A percentile compares a stretch with the other conserved stretches of the same genome.
Evolutionary conservation across 2,797 vertebrate species (phyloP).

Genomic region (Eleutherodactylus coqui): DNA sequence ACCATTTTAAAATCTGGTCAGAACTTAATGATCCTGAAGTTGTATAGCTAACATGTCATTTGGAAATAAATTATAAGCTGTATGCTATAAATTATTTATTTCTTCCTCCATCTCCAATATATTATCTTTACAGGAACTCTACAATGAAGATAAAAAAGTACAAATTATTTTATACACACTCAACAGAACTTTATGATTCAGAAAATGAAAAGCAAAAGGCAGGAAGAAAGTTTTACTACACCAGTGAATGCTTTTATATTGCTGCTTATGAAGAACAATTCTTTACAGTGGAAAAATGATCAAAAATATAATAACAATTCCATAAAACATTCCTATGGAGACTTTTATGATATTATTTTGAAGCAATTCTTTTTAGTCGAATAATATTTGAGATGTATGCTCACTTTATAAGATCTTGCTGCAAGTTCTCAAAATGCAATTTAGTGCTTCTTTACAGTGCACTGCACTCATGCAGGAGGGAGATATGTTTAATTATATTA

Average conservation of each 20-base stretch:
- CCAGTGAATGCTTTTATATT: conserved; percentile 46
- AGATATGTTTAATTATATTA: background rate
- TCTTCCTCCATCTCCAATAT: conserved; percentile 5
- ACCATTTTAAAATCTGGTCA: background rate
- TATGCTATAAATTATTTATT: conserved; percentile 29
- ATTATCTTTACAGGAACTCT: conserved; percentile 30
- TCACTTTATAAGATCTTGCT: background rate
- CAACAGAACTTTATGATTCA: conserved; percentile 54
- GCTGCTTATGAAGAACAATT: conserved; percentile 45
- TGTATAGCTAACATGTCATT: conserved; percentile 14
- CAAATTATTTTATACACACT: conserved; percentile 51
- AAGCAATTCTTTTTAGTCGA: conserved; percentile 3
- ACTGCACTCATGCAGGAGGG: background rate
- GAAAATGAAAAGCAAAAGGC: conserved; percentile 57
- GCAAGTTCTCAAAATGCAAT: background rate
- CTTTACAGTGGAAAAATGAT: conserved; percentile 32
- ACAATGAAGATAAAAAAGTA: conserved; percentile 37
- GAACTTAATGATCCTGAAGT: conserved; percentile 5
- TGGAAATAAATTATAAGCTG: conserved; percentile 18
- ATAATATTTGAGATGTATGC: conserved; percentile 10
- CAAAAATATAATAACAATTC: conserved; percentile 27
- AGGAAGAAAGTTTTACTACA: conserved; percentile 51
- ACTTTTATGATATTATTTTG: conserved; percentile 36
- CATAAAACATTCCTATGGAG: conserved; percentile 22
- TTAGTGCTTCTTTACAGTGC: background rate